These are phyloP conservation scores for Craseonycteris thonglongyai DNA, from an alignment of 2,113 vertebrate species.

Conservation along the genomic window DNA sequence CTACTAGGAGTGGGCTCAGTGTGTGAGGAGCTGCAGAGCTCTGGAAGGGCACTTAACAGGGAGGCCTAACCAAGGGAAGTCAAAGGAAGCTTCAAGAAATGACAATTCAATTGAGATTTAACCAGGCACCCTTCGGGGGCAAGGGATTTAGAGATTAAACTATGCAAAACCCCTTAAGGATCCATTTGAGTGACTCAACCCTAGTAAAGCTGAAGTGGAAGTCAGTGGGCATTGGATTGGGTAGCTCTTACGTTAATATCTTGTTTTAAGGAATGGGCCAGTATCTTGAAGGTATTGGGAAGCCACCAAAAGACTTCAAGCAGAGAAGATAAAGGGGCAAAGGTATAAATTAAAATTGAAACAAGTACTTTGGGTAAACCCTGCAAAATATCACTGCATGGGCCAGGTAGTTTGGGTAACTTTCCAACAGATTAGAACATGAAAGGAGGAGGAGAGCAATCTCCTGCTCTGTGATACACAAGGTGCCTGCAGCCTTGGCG, in stretches of 20 bases:
- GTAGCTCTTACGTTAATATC: neutral
- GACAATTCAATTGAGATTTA: neutral
- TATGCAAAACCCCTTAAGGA: neutral
- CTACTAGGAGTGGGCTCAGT: neutral
- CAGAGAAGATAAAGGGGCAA: neutral
- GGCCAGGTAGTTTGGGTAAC: neutral
- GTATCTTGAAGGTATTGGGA: neutral
- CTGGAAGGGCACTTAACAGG: neutral
- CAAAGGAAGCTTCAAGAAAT: neutral
- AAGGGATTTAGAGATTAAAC: neutral
- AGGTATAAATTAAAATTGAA: neutral
- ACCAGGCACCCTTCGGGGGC: neutral
- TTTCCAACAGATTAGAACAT: neutral
- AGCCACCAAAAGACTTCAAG: neutral
- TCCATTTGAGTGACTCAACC: neutral
- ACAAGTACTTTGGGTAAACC: neutral
- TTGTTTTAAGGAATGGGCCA: neutral
- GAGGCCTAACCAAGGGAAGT: neutral
- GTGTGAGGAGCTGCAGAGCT: neutral
- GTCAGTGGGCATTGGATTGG: too few relatives aligned
- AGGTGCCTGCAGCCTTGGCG: accelerated
- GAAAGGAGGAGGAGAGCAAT: neutral
- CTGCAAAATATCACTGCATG: neutral
- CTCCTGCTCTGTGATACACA: neutral
- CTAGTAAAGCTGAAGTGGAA: neutral